Evolutionary conservation across 2,113 vertebrate genomes (phyloP).

Genomic region (Rafetus swinhoei): DNA sequence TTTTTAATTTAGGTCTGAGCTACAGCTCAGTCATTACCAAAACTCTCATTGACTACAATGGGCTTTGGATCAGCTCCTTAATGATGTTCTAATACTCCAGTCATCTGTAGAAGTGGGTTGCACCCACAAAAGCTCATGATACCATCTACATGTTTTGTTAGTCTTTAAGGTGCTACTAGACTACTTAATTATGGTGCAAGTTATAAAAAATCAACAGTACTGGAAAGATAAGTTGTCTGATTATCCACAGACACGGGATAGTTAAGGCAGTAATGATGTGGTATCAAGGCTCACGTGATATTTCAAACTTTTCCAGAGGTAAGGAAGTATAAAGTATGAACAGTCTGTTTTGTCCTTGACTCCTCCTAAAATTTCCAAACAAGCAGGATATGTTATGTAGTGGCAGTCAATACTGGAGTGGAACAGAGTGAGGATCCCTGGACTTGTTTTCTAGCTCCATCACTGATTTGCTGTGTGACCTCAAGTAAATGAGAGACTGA

Average conservation of each 20-base stretch:
- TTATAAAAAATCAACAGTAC: neutral
- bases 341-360: neutral
- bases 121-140: too few species aligned
- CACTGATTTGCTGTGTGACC: neutral
- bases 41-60: neutral
- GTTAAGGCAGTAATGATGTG: rapidly evolving
- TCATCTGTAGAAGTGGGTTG: too few species aligned
- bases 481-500: too few species aligned
- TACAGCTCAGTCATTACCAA: neutral
- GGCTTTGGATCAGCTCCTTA: neutral
- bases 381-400: neutral
- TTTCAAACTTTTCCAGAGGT: neutral
- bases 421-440: neutral
- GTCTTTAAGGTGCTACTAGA: too few species aligned
- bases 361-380: neutral
- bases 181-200: neutral
- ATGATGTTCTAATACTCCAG: too few species aligned
- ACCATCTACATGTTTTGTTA: too few species aligned
- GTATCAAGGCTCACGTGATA: too few species aligned
- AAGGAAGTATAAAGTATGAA: neutral
- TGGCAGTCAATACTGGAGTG: neutral
- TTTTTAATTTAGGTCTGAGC: neutral
- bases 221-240: neutral
- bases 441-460: neutral
- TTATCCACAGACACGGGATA: neutral